phyloP scores from a whole-genome alignment of 2,113 vertebrate genomes.

The Dipodomys spectabilis region DNA sequence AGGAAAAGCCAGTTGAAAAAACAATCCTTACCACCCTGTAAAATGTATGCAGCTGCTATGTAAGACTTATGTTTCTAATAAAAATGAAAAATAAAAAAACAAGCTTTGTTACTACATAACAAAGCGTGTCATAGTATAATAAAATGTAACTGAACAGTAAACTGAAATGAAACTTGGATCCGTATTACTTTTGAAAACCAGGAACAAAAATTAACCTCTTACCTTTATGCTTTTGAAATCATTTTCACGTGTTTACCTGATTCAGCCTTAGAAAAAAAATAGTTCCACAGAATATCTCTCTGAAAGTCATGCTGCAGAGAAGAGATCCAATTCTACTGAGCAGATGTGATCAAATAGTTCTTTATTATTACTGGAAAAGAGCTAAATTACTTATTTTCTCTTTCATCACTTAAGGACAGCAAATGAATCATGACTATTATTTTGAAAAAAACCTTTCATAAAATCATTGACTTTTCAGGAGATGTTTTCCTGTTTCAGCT shows the following conservation, averaged over 20 bases:
- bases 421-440: conserved; percentile 9
- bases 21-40: background rate
- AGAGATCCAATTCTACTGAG: background rate
- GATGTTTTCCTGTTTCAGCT: background rate
- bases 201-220: background rate
- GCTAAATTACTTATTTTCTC: background rate
- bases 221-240: background rate
- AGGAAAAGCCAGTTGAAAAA: background rate
- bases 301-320: background rate
- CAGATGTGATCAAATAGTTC: background rate
- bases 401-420: background rate
- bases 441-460: background rate
- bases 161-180: background rate
- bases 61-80: background rate
- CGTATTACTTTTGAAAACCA: background rate
- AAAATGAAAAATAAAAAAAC: background rate
- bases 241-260: conserved; percentile 14
- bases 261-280: background rate
- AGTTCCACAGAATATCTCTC: accelerated
- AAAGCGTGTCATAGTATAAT: background rate
- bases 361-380: background rate
- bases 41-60: background rate
- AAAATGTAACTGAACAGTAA: background rate
- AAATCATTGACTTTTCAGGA: background rate
- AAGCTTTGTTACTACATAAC: background rate